These are phyloP conservation scores for Erythrolamprus reginae DNA, from an alignment of 2,113 vertebrate species.

Conservation along the genomic window DNA sequence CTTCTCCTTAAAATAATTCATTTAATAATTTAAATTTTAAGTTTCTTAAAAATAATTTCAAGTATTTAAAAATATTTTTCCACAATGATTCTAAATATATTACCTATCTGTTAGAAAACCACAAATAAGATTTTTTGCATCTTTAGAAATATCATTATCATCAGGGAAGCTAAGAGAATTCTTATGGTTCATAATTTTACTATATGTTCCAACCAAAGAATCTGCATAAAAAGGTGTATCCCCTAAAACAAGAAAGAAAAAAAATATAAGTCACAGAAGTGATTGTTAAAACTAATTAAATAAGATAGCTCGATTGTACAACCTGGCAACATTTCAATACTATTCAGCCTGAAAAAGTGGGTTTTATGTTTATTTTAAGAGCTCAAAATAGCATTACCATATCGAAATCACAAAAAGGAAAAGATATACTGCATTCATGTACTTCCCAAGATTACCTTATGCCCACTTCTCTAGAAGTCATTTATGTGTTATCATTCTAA, in stretches of 20 bases:
- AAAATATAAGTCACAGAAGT: not conserved
- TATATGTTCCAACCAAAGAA: constrained; percentile 97
- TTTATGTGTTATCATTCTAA: not conserved
- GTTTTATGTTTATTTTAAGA: not conserved
- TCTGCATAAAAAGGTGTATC: constrained; percentile 99
- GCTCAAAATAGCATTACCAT: not conserved
- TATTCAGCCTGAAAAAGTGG: not conserved
- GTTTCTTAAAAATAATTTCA: not conserved
- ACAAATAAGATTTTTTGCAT: constrained; percentile 98
- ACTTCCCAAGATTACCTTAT: not conserved
- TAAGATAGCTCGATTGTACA: not conserved
- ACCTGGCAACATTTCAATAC: not conserved
- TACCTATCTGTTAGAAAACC: constrained; percentile 98
- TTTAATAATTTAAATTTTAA: not conserved
- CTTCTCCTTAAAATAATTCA: not conserved
- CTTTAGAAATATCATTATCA: constrained; percentile 95
- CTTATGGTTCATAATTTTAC: constrained; percentile 99
- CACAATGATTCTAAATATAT: constrained; percentile 35
- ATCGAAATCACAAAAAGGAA: not conserved
- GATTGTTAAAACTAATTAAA: not conserved
- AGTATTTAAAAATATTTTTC: not conserved
- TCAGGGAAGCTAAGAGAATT: constrained; percentile 96
- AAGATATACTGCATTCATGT: not conserved
- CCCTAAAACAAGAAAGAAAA: constrained; percentile 68
- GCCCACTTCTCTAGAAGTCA: not conserved